Conservation (phyloP, 2,888 invertebrate genomes). For the Hirtodrosophila duncani region DNA sequence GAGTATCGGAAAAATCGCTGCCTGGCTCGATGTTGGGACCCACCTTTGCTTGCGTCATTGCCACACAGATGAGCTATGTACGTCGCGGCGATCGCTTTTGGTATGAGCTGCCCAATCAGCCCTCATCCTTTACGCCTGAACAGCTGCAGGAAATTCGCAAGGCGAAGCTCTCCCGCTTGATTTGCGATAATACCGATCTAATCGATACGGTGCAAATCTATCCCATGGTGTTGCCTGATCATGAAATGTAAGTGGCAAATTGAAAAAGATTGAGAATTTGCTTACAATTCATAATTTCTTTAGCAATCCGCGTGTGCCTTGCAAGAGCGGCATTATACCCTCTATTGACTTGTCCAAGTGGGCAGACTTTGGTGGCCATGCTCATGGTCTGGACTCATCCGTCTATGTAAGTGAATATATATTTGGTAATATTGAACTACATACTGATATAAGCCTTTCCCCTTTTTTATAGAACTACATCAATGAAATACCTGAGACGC, state of each 20-base stretch:
- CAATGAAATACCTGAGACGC: conserved; percentile 78
- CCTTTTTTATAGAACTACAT: conserved; percentile 77
- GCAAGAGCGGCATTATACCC: conserved; percentile 91
- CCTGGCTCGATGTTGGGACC: conserved; percentile 96
- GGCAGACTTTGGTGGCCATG: conserved; percentile 85
- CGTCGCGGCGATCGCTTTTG: conserved; percentile 95
- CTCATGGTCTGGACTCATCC: conserved; percentile 79
- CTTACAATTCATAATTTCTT: conserved; percentile 40
- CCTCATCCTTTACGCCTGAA: conserved; percentile 92
- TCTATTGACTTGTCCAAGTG: conserved; percentile 93
- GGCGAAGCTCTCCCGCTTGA: conserved; percentile 87
- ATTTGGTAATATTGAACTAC: background rate
- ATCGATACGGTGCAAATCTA: conserved; percentile 94
- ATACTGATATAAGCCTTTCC: background rate
- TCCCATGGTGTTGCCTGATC: conserved; percentile 94
- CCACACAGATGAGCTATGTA: conserved; percentile 93
- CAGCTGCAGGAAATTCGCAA: conserved; percentile 91
- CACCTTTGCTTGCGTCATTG: conserved; percentile 95
- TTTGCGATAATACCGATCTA: conserved; percentile 95
- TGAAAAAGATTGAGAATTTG: background rate
- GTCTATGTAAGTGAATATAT: conserved; percentile 82
- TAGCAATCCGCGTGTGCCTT: conserved; percentile 95
- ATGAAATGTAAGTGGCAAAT: conserved; percentile 88
- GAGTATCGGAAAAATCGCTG: conserved; percentile 92
- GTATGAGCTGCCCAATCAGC: conserved; percentile 95